A percentile compares a stretch with the other conserved stretches of the same genome.
phyloP scores from a whole-genome alignment of 2,797 vertebrate species.

The Anguilla megastoma region DNA sequence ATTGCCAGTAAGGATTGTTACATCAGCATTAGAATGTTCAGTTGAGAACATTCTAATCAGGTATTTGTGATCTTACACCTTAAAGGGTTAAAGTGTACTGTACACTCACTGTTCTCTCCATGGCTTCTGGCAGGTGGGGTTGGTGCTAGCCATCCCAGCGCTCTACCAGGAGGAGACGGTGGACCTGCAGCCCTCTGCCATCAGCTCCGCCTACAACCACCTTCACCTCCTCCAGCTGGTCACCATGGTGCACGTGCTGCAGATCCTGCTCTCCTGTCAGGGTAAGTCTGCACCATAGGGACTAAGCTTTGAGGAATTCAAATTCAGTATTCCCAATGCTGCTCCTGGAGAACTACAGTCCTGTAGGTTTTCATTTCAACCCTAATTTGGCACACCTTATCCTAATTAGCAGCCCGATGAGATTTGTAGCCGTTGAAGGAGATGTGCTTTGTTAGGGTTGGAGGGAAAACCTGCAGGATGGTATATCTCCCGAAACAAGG shows the following conservation, averaged over 20 bases:
- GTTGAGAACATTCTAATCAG: too few species aligned
- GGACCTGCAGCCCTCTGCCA: slow-evolving; percentile 85
- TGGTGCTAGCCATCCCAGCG: slow-evolving; percentile 87
- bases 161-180: slow-evolving; percentile 92
- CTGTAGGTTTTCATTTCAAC: too few species aligned
- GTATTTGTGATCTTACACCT: too few species aligned
- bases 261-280: slow-evolving; percentile 80
- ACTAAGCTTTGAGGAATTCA: background rate
- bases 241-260: slow-evolving; percentile 90
- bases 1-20: too few species aligned
- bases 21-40: background rate
- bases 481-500: too few species aligned
- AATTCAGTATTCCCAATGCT: background rate
- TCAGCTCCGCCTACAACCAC: slow-evolving; percentile 91
- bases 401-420: too few species aligned
- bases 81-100: background rate
- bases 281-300: slow-evolving; percentile 14
- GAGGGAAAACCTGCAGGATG: too few species aligned
- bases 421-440: too few species aligned
- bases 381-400: too few species aligned
- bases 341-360: background rate
- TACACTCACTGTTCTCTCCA: background rate
- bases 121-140: slow-evolving; percentile 77
- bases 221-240: slow-evolving; percentile 90
- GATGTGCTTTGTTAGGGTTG: too few species aligned